Conservation (phyloP, 2,797 vertebrate genomes). For the Gallinago stenura region DNA sequence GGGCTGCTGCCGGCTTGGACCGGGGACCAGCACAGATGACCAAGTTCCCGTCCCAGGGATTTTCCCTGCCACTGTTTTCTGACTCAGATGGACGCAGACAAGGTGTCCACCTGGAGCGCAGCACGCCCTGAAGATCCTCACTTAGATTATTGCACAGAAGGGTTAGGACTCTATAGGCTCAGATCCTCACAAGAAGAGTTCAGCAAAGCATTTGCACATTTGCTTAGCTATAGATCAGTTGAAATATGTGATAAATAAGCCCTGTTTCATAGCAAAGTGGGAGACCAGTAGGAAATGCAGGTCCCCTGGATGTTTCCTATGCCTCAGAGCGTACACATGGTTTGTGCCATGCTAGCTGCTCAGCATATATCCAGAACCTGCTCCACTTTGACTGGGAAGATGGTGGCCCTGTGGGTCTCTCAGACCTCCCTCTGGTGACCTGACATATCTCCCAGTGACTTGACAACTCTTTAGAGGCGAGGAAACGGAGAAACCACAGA, state of each 20-base stretch:
- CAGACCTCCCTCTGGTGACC: neutral
- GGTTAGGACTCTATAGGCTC: neutral
- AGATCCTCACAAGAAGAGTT: neutral
- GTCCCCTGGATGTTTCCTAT: neutral
- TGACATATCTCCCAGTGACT: neutral
- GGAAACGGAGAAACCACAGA: neutral
- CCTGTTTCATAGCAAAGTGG: neutral
- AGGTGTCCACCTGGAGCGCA: neutral
- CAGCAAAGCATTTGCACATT: neutral
- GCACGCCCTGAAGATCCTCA: rapidly evolving
- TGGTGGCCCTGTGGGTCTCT: neutral
- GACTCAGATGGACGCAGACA: neutral
- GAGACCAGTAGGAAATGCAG: neutral
- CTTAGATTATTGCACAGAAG: neutral
- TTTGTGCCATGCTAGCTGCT: too few species aligned
- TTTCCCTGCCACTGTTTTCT: slow-evolving; percentile 55
- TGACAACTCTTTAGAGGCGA: neutral
- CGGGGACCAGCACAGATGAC: slow-evolving; percentile 15
- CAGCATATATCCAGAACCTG: neutral
- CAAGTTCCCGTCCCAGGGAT: slow-evolving; percentile 27
- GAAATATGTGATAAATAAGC: neutral
- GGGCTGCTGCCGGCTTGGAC: slow-evolving; percentile 60
- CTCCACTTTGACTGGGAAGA: neutral
- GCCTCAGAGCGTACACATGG: neutral
- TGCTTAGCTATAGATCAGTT: neutral